A percentile compares a stretch with the other conserved stretches of the same genome.
These are phyloP conservation scores for Gavialis gangeticus DNA, from an alignment of 2,113 vertebrate genomes.

Conservation along the genomic window DNA sequence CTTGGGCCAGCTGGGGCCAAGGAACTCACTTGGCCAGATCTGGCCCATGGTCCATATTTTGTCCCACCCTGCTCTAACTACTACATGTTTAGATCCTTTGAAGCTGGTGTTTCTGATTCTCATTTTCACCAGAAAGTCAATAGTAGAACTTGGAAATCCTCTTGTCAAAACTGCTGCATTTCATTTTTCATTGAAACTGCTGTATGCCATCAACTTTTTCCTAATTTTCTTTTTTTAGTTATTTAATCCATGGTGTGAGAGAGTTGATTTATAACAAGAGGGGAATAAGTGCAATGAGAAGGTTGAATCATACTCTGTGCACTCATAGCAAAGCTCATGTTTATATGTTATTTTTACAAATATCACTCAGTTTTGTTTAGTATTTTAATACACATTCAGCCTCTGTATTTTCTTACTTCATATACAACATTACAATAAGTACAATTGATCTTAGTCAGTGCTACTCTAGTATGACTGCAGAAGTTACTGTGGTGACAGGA, in stretches of 20 bases:
- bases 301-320: background rate
- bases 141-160: no score
- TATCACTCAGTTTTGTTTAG: background rate
- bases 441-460: background rate
- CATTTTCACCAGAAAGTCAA: no score
- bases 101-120: no score
- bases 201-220: background rate
- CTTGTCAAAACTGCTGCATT: no score
- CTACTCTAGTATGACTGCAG: background rate
- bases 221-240: background rate
- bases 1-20: no score
- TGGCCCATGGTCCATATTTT: no score
- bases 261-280: background rate
- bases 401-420: background rate
- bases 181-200: no score
- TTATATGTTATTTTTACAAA: background rate
- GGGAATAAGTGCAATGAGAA: background rate
- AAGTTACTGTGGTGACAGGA: background rate
- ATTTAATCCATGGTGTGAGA: background rate
- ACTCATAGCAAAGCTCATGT: background rate
- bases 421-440: background rate
- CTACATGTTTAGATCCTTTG: no score
- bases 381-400: background rate
- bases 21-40: no score
- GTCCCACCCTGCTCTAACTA: no score